A percentile compares a stretch with the other conserved stretches of the same genome.
Evolutionary conservation across 2,888 invertebrate genomes (phyloP).

Genomic region (Nomada goodeniana): DNA sequence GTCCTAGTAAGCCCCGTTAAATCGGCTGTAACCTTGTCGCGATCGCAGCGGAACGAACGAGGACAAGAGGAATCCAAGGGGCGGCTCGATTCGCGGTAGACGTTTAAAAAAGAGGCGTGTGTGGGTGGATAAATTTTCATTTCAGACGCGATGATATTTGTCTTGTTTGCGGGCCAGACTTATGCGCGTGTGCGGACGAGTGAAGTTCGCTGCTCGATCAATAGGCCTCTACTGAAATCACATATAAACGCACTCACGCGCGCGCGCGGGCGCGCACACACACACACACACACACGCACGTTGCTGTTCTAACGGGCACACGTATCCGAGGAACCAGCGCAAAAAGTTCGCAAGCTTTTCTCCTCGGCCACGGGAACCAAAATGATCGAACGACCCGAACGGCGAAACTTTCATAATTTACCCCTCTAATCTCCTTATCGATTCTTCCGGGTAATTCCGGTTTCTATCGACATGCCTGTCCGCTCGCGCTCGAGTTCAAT

Average conservation of each 20-base stretch:
- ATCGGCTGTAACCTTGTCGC: background rate
- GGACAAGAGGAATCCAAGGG: constrained; percentile 21
- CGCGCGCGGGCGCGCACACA: constrained; percentile 56
- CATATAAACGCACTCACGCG: constrained; percentile 68
- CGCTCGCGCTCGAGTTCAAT: background rate
- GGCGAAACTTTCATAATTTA: constrained; percentile 63
- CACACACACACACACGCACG: constrained; percentile 44
- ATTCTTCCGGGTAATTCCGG: constrained; percentile 48
- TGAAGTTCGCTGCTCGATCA: constrained; percentile 79
- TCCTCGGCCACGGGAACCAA: constrained; percentile 58
- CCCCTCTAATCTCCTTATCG: constrained; percentile 54
- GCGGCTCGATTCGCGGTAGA: constrained; percentile 56
- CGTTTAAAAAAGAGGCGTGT: constrained; percentile 63
- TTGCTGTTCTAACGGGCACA: background rate
- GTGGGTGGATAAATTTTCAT: constrained; percentile 79
- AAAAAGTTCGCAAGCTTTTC: constrained; percentile 69
- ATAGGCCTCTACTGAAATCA: constrained; percentile 83
- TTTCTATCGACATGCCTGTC: background rate
- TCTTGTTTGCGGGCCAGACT: constrained; percentile 84
- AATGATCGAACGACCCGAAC: constrained; percentile 54
- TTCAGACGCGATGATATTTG: constrained; percentile 83
- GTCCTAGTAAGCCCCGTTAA: background rate
- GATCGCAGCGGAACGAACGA: constrained; percentile 14
- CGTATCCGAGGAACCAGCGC: constrained; percentile 36
- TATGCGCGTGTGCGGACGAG: constrained; percentile 83